Evolutionary conservation across 2,113 vertebrate genomes (phyloP), one percentile per base, ranked within the genome.

Genomic region (Trogon surrucura): DNA sequence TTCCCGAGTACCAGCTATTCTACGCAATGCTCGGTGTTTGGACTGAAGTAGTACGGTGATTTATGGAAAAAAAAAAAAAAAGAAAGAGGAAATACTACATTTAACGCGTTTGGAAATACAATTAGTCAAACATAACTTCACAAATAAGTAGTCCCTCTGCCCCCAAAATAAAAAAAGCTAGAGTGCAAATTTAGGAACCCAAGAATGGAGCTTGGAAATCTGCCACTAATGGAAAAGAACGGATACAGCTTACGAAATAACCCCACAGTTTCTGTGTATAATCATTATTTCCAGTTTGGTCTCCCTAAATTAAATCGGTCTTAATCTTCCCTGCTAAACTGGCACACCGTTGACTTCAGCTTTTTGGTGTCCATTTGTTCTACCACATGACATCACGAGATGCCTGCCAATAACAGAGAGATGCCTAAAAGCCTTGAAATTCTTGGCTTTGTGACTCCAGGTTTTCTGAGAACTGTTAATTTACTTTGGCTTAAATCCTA

Each of bases 401-500:
- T 29, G 84, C 94, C 93, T 97, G 95, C 97, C 95, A 97, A 69
- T 93, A 96, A 97, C 84, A 88, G 29, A 90, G 95, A 94, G 91
- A 97, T 90, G 95, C 95, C 94, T 95, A 95, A 96, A 97, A 96
- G 87, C 95, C 95, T 96, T 97, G 95, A 96, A 97, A 97, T 97
- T 96, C 95, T 96, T 96, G 95, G 97, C 96, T 91, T 93, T 94
- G 72, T 86, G 77, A 97, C 85, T 91, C 97, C 91, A 97, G 94
- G 96, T 95, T 96, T 96, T 95, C 95, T 96, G 94, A 94, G 94
- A 94, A 89, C 95, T 96, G 95, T 95, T 96, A 96, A 96, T 97
- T 97, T 97, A 94, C 88, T 95, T 96, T 97, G 97, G 97, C 97
- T 96, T 87, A 95, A 96, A 95, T 97, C 96, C 96, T 97, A 95